Evolutionary conservation across 1,140 invertebrate genomes (phyloP).

Genomic region (Antheraea mylitta): DNA sequence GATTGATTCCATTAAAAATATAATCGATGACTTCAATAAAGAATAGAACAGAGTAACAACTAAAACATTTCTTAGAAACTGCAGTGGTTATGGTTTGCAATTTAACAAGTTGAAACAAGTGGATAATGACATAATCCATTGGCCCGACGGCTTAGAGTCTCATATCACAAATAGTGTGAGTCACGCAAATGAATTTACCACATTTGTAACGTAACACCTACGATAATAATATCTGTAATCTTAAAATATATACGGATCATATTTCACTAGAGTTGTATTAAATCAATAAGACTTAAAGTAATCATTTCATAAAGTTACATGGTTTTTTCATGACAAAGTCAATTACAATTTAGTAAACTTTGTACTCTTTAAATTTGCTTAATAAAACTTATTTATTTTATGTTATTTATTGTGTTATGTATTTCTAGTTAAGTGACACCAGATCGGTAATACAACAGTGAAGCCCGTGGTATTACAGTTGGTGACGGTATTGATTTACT

Average conservation of each 20-base stretch:
- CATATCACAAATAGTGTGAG: slow-evolving; percentile 45
- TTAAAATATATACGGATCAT: neutral
- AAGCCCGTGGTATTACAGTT: too few species aligned
- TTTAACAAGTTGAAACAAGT: slow-evolving; percentile 49
- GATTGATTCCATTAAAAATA: too few species aligned
- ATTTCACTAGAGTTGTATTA: neutral
- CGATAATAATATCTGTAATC: neutral
- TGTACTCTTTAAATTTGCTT: too few species aligned
- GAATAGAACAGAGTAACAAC: neutral
- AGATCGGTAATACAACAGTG: too few species aligned
- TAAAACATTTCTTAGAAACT: neutral
- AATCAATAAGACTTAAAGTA: neutral
- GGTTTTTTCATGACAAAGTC: too few species aligned
- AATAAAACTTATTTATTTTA: too few species aligned
- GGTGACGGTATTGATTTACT: too few species aligned
- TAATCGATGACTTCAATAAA: neutral
- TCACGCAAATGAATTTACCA: slow-evolving; percentile 48
- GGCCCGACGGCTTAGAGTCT: slow-evolving; percentile 35
- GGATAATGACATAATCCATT: slow-evolving; percentile 62
- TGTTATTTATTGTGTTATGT: too few species aligned
- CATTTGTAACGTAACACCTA: slow-evolving; percentile 10
- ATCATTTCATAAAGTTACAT: neutral
- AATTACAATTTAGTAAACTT: too few species aligned
- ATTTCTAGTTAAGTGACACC: too few species aligned
- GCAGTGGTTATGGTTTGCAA: slow-evolving; percentile 25